Evolutionary conservation across 2,113 vertebrate genomes (phyloP).

Genomic region (Macrotis lagotis): DNA sequence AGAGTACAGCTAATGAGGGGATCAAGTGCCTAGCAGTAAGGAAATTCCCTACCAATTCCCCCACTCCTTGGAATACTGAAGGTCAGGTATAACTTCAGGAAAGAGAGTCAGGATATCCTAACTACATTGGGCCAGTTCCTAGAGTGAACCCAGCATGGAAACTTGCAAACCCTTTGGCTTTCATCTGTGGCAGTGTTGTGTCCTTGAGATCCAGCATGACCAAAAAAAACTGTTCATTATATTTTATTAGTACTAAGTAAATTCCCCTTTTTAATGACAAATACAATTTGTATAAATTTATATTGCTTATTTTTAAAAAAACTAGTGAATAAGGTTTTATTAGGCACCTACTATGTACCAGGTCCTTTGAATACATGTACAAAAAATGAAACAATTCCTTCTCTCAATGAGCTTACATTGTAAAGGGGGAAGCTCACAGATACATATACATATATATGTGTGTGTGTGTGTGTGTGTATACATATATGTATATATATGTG

Average conservation of each 20-base stretch:
- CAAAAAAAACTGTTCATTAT: neutral
- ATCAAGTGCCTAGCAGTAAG: neutral
- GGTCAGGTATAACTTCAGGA: too few species aligned
- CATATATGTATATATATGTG: too few species aligned
- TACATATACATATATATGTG: neutral
- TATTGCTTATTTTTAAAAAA: too few species aligned
- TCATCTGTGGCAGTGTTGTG: neutral
- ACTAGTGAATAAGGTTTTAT: neutral
- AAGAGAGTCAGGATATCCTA: neutral
- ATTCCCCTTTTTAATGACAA: too few species aligned
- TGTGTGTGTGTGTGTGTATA: too few species aligned
- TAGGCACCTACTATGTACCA: neutral
- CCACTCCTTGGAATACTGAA: neutral
- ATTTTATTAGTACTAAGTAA: neutral
- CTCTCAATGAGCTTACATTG: neutral
- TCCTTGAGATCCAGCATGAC: neutral
- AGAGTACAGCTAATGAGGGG: neutral
- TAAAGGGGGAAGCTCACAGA: neutral
- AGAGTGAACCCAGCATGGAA: neutral
- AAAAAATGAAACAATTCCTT: neutral
- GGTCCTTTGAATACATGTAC: neutral
- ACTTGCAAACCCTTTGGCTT: neutral
- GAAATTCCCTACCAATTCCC: neutral
- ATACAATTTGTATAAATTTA: neutral
- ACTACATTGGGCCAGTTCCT: neutral